phyloP scores from a whole-genome alignment of 2,113 vertebrate genomes.

The Meriones unguiculatus region DNA sequence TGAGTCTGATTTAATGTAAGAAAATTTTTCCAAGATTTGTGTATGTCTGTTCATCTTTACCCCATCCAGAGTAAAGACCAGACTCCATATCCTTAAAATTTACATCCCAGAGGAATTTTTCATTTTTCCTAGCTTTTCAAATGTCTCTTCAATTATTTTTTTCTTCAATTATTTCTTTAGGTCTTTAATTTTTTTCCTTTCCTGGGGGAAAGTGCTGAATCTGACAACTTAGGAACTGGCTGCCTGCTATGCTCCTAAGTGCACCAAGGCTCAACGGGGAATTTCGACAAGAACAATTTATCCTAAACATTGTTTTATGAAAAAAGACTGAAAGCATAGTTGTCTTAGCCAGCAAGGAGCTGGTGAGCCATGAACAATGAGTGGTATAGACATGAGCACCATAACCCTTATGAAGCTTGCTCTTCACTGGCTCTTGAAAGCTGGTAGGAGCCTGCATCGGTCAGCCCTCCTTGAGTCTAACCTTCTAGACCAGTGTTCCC shows the following conservation, averaged over 20 bases:
- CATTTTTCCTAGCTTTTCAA: background rate
- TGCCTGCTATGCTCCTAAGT: background rate
- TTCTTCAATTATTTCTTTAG: background rate
- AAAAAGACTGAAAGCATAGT: background rate
- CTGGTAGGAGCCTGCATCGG: background rate
- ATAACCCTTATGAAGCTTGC: rapidly evolving
- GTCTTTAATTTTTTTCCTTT: background rate
- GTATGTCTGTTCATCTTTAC: rapidly evolving
- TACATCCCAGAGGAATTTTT: background rate
- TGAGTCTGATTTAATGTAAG: background rate
- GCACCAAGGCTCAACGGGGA: background rate
- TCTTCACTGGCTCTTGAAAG: background rate
- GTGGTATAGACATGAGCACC: background rate
- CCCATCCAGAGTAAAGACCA: background rate
- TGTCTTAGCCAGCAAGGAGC: background rate
- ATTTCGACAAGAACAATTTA: background rate
- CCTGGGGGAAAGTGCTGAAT: background rate
- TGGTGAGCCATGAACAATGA: background rate
- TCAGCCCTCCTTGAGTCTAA: background rate
- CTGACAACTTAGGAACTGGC: background rate
- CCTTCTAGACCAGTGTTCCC: background rate
- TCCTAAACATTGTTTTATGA: background rate
- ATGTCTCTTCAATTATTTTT: background rate
- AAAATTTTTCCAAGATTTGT: background rate
- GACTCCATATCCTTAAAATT: background rate